phyloP scores from a whole-genome alignment of 2,113 vertebrate genomes.

The Leptobrachium ailaonicum region DNA sequence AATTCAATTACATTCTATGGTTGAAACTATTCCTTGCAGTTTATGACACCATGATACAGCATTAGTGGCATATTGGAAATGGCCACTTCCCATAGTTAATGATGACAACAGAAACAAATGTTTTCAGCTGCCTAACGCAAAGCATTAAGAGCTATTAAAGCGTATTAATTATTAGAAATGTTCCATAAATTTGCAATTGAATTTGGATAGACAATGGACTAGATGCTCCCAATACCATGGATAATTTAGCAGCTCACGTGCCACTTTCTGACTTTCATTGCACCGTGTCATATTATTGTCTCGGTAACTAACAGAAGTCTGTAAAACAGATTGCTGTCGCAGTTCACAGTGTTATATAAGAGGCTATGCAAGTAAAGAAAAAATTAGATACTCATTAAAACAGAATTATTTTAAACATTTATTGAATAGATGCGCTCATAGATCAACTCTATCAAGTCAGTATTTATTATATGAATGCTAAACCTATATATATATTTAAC shows the following conservation, averaged over 20 bases:
- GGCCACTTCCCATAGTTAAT: not conserved
- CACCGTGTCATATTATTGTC: slow-evolving; percentile 44
- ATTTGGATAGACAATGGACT: slow-evolving; percentile 37
- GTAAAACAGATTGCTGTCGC: slow-evolving; percentile 44
- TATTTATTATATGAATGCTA: not conserved
- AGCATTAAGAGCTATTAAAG: slow-evolving; percentile 14
- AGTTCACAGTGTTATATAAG: slow-evolving; percentile 43
- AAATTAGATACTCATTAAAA: slow-evolving; percentile 49
- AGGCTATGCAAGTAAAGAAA: slow-evolving; percentile 34
- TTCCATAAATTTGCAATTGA: slow-evolving; percentile 23
- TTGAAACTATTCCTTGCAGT: too few species aligned
- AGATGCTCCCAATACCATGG: slow-evolving; percentile 44
- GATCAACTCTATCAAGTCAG: slow-evolving; percentile 33
- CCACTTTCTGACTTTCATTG: slow-evolving; percentile 33
- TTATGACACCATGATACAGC: too few species aligned
- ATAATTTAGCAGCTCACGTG: slow-evolving; percentile 46
- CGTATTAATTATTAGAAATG: slow-evolving; percentile 47
- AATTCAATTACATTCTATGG: too few species aligned
- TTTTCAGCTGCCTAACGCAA: slow-evolving; percentile 3
- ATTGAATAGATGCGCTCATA: slow-evolving; percentile 41
- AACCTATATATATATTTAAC: not conserved
- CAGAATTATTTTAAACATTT: slow-evolving; percentile 40
- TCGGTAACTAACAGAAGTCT: slow-evolving; percentile 41
- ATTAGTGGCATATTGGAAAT: not conserved
- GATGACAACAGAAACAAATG: not conserved